Conservation (phyloP, 2,888 invertebrate genomes). For the Diadegma fenestrale region DNA sequence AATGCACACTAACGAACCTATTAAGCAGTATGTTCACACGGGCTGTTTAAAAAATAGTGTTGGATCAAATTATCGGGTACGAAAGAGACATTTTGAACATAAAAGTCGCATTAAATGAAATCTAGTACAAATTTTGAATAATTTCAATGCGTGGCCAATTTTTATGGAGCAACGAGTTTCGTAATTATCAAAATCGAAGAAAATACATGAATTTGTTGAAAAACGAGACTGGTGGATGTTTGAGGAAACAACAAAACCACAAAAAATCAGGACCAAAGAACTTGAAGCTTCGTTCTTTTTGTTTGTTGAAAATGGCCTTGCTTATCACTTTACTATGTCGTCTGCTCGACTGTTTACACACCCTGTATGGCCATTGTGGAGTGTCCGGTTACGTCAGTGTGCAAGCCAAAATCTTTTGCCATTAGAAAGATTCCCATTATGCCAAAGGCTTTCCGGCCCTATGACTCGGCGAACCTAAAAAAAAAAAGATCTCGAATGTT, state of each 20-base stretch:
- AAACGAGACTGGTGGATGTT: not conserved
- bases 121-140: not conserved
- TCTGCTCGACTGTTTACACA: not conserved
- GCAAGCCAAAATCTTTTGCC: slow-evolving; percentile 4
- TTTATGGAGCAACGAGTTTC: not conserved
- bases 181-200: not conserved
- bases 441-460: slow-evolving; percentile 61
- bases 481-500: slow-evolving; percentile 64
- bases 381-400: slow-evolving; percentile 31
- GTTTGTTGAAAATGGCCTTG: not conserved
- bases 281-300: not conserved
- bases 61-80: not conserved
- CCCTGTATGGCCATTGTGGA: slow-evolving; percentile 2
- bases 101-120: too few relatives aligned
- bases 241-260: not conserved
- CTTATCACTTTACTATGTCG: not conserved
- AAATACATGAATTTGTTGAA: not conserved
- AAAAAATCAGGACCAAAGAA: not conserved
- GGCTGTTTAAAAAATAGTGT: not conserved
- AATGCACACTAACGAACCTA: slow-evolving; percentile 20
- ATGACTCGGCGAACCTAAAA: slow-evolving; percentile 35
- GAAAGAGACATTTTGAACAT: not conserved
- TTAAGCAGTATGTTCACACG: not conserved
- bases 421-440: slow-evolving; percentile 73
- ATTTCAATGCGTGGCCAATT: not conserved